Percentiles rank a stretch among this genome's conserved stretches.
phyloP scores from a whole-genome alignment of 2,113 vertebrate species.

The Plectropomus leopardus region DNA sequence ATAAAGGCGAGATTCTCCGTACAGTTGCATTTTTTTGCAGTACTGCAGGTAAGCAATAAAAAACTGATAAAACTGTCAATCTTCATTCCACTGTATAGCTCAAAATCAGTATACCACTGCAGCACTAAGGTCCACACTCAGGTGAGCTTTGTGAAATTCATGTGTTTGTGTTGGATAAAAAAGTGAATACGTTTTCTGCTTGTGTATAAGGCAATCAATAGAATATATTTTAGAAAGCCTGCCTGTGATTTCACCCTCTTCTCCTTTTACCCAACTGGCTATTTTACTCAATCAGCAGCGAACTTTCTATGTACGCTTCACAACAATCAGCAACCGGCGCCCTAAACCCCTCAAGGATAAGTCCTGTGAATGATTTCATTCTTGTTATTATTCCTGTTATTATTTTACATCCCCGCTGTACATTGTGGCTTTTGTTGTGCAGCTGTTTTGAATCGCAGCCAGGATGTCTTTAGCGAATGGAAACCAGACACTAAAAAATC shows the following conservation, averaged over 20 bases:
- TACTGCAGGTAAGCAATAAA: no score
- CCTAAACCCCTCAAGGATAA: slow-evolving; percentile 35
- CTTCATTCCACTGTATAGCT: no score
- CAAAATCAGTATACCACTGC: no score
- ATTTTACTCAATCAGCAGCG: slow-evolving; percentile 37
- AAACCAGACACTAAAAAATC: slow-evolving; percentile 32
- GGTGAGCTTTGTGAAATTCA: slow-evolving; percentile 1
- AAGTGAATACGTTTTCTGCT: background rate
- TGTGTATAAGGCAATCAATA: background rate
- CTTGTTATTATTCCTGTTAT: slow-evolving; percentile 58
- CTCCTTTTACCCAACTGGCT: slow-evolving; percentile 29
- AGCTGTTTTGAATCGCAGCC: slow-evolving; percentile 58
- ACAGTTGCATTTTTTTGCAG: no score
- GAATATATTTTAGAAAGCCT: background rate
- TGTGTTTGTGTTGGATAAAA: slow-evolving; percentile 15
- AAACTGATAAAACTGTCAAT: no score
- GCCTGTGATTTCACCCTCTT: slow-evolving; percentile 9
- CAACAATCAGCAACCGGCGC: slow-evolving; percentile 51
- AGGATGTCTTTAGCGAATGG: slow-evolving; percentile 46
- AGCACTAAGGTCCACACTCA: background rate
- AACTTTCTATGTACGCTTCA: slow-evolving; percentile 18
- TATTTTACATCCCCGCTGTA: slow-evolving; percentile 49
- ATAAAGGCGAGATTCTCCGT: no score
- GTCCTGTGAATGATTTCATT: slow-evolving; percentile 45
- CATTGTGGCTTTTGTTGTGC: slow-evolving; percentile 63